phyloP scores from a whole-genome alignment of 1,140 invertebrate species.

The Drosophila triauraria region DNA sequence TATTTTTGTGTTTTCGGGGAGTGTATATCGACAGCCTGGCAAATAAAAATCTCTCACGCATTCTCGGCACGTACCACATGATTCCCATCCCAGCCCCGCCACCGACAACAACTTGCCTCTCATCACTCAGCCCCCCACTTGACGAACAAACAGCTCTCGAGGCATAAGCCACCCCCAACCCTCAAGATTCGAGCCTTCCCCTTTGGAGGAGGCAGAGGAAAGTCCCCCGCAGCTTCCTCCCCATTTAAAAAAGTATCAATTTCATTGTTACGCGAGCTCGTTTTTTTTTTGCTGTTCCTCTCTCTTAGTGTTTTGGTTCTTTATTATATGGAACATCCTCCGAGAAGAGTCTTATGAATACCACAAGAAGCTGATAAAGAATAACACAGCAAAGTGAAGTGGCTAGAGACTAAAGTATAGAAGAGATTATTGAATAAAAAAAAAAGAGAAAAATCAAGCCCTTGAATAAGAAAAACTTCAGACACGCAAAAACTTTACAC shows the following conservation, averaged over 20 bases:
- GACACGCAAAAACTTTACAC: slow-evolving; percentile 24
- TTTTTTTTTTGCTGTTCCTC: slow-evolving; percentile 48
- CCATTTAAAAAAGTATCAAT: slow-evolving; percentile 83
- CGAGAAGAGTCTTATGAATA: slow-evolving; percentile 51
- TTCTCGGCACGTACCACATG: slow-evolving; percentile 74
- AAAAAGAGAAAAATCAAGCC: slow-evolving; percentile 27
- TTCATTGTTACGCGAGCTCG: slow-evolving; percentile 81
- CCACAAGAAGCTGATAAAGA: slow-evolving; percentile 35
- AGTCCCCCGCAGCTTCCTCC: slow-evolving; percentile 18
- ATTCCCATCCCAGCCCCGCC: slow-evolving; percentile 23
- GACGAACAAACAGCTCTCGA: slow-evolving; percentile 65
- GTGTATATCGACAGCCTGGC: slow-evolving; percentile 73
- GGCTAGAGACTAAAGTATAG: slow-evolving; percentile 25
- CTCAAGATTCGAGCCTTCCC: neutral
- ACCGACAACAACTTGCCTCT: slow-evolving; percentile 1
- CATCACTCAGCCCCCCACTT: slow-evolving; percentile 54
- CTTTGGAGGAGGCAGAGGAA: slow-evolving; percentile 2
- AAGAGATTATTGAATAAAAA: slow-evolving; percentile 38
- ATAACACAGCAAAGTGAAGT: slow-evolving; percentile 45
- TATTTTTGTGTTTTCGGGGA: slow-evolving; percentile 33
- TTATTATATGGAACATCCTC: slow-evolving; percentile 53
- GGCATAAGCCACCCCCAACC: slow-evolving; percentile 50
- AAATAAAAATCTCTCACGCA: slow-evolving; percentile 83
- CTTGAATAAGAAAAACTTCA: slow-evolving; percentile 23
- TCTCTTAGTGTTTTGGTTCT: slow-evolving; percentile 53